phyloP scores from a whole-genome alignment of 2,888 invertebrate species.

The Pemphredon lugubris region DNA sequence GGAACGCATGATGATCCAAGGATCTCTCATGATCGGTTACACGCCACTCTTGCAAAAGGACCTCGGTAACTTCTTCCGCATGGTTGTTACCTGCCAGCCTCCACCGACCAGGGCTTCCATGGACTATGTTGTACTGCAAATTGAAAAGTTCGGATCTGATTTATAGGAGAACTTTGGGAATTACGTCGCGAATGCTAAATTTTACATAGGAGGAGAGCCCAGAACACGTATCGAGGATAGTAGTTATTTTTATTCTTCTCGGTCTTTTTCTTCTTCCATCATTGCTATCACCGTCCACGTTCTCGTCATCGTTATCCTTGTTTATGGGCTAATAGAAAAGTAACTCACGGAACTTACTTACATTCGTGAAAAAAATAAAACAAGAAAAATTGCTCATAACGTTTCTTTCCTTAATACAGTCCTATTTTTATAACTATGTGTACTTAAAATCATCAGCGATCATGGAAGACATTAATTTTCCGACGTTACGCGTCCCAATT shows the following conservation, averaged over 20 bases:
- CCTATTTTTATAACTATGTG: no score
- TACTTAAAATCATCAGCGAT: no score
- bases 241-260: background rate
- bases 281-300: background rate
- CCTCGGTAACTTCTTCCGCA: slow-evolving; percentile 88
- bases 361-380: no score
- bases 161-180: slow-evolving; percentile 21
- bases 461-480: slow-evolving; percentile 25
- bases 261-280: background rate
- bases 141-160: slow-evolving; percentile 84
- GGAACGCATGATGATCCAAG: slow-evolving; percentile 85
- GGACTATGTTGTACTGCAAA: slow-evolving; percentile 85
- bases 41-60: slow-evolving; percentile 85
- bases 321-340: no score
- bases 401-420: no score
- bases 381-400: no score
- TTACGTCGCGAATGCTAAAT: no score
- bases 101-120: slow-evolving; percentile 83
- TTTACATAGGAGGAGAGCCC: no score
- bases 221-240: background rate
- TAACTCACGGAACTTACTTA: no score
- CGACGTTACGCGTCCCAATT: background rate
- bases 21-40: slow-evolving; percentile 89
- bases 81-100: slow-evolving; percentile 89
- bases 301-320: background rate